These are phyloP conservation scores for Trinectes maculatus DNA, from an alignment of 2,113 vertebrate species.

Conservation along the genomic window DNA sequence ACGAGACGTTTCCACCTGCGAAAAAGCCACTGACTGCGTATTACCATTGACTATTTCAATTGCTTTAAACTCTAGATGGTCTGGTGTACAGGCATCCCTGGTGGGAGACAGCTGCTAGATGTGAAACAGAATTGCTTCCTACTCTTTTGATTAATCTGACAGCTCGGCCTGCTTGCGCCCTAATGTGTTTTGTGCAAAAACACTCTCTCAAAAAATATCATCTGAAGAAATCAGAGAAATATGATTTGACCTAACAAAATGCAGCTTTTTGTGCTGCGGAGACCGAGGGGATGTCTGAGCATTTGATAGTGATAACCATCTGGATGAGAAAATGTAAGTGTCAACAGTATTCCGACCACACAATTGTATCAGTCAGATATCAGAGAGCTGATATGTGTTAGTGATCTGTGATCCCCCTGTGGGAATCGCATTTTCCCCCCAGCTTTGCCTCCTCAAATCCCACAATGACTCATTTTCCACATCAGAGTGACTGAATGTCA, in stretches of 20 bases:
- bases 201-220: not conserved
- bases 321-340: constrained; percentile 46
- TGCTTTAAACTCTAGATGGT: not conserved
- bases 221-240: not conserved
- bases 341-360: constrained; percentile 56
- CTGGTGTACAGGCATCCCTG: constrained; percentile 5
- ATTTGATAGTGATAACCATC: constrained; percentile 57
- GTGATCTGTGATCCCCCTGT: constrained; percentile 61
- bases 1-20: constrained; percentile 21
- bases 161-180: not conserved
- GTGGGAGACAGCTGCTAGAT: not conserved
- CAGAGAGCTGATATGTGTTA: constrained; percentile 60
- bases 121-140: not conserved
- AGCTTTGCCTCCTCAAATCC: constrained; percentile 38
- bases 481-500: constrained; percentile 70
- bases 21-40: constrained; percentile 20
- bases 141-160: not conserved
- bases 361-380: constrained; percentile 62
- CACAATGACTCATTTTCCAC: constrained; percentile 57
- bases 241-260: not conserved
- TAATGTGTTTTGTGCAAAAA: not conserved
- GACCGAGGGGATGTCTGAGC: not conserved
- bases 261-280: constrained; percentile 1
- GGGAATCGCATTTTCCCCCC: constrained; percentile 33
- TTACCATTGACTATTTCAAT: constrained; percentile 17